Conservation (phyloP, 2,113 vertebrate genomes). For the Patagioenas fasciata region DNA sequence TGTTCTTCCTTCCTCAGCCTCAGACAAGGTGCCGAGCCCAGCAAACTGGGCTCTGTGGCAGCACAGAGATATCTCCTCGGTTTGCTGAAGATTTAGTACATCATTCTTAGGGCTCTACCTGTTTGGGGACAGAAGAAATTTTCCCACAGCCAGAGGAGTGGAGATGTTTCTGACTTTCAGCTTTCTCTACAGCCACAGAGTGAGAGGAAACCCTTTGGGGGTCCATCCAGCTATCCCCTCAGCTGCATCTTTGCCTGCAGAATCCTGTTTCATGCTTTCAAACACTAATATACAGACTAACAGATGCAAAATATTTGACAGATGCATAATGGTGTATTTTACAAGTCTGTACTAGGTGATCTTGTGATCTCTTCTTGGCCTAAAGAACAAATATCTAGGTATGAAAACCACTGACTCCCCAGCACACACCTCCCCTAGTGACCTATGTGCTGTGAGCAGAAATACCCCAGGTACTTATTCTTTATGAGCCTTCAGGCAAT, state of each 20-base stretch:
- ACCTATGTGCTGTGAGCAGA: neutral
- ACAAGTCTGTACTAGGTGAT: neutral
- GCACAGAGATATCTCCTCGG: fast-evolving
- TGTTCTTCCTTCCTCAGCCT: neutral
- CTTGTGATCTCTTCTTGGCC: neutral
- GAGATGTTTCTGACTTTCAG: neutral
- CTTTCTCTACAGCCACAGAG: fast-evolving
- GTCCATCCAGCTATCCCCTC: neutral
- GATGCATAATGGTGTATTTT: neutral
- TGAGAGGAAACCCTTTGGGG: neutral
- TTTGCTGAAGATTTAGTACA: neutral
- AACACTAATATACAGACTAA: neutral
- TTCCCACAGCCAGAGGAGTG: neutral
- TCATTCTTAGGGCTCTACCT: neutral
- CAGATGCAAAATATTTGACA: neutral
- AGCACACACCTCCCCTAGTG: neutral
- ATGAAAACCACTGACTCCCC: neutral
- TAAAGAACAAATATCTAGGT: neutral
- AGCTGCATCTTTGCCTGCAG: fast-evolving
- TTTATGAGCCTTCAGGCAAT: neutral
- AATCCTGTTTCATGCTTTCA: neutral
- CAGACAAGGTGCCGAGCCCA: neutral
- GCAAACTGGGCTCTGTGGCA: no score
- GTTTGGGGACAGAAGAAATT: neutral
- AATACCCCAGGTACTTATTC: neutral